Conservation (phyloP, 2,888 invertebrate species). For the Spilosoma lubricipeda region DNA sequence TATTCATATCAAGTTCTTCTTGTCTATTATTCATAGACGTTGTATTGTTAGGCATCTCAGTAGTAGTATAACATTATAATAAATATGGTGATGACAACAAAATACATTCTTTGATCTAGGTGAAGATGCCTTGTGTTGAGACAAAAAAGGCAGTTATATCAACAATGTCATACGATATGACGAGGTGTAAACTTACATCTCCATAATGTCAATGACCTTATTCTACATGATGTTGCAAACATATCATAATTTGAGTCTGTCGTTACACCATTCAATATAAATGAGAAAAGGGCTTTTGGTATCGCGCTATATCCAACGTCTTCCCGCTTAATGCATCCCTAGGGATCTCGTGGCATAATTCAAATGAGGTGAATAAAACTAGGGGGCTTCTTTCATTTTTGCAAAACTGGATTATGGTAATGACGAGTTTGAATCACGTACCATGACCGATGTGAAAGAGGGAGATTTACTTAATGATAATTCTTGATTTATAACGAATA, state of each 20-base stretch:
- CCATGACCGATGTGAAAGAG: constrained; percentile 46
- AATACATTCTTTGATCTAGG: neutral
- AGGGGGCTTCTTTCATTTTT: constrained; percentile 67
- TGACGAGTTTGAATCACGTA: constrained; percentile 63
- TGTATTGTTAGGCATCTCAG: neutral
- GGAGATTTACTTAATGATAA: constrained; percentile 50
- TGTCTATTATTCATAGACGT: neutral
- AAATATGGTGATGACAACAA: neutral
- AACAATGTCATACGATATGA: neutral
- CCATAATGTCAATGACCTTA: neutral
- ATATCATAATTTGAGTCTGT: neutral
- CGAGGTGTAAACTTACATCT: neutral
- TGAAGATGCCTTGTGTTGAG: neutral
- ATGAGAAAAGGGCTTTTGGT: constrained; percentile 20
- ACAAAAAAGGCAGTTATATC: neutral
- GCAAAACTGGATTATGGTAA: constrained; percentile 71
- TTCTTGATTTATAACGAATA: constrained; percentile 53
- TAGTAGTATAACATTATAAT: neutral
- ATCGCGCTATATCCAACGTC: constrained; percentile 17
- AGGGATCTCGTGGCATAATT: constrained; percentile 62
- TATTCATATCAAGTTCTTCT: neutral
- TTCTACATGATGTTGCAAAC: neutral
- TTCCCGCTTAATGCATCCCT: constrained; percentile 58
- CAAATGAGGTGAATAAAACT: constrained; percentile 64
- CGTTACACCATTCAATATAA: constrained; percentile 9